phyloP scores from a whole-genome alignment of 1,140 invertebrate species.

The Drosophila persimilis region DNA sequence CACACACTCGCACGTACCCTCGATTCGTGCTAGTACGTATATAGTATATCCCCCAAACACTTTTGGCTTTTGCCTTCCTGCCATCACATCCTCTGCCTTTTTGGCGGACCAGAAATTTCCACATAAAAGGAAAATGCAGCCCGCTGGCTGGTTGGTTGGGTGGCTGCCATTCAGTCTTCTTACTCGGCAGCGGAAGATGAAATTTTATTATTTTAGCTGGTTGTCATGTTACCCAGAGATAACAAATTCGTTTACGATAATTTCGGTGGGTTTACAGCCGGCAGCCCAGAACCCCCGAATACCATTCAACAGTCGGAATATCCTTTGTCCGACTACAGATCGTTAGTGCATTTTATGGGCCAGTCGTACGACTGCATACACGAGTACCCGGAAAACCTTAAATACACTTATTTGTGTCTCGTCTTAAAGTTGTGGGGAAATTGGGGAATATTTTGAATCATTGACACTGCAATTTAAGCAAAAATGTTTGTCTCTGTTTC shows the following conservation, averaged over 20 bases:
- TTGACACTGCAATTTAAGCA: not conserved
- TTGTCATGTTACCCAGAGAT: constrained; percentile 45
- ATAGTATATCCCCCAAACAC: constrained; percentile 4
- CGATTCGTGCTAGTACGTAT: not conserved
- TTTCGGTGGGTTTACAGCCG: constrained; percentile 49
- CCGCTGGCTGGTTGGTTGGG: constrained; percentile 1
- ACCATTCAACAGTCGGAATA: constrained; percentile 9
- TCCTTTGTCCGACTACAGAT: constrained; percentile 18
- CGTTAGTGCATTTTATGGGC: constrained; percentile 35
- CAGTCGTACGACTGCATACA: constrained; percentile 5
- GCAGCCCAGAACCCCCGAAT: constrained; percentile 1
- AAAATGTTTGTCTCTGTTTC: not conserved
- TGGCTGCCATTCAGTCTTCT: not conserved
- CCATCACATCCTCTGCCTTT: not conserved
- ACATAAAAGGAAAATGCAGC: constrained; percentile 37
- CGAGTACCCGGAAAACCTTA: too few species aligned
- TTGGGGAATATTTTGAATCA: too few species aligned
- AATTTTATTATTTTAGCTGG: constrained; percentile 57
- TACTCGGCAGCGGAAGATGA: not conserved
- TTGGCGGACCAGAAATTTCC: constrained; percentile 8
- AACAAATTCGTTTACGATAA: constrained; percentile 57
- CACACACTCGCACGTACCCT: constrained; percentile 6
- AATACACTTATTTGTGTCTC: too few species aligned
- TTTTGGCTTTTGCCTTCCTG: constrained; percentile 35
- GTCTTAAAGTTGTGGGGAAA: too few species aligned